A percentile compares a stretch with the other conserved stretches of the same genome.
phyloP scores from a whole-genome alignment of 2,797 vertebrate species.

The Onychomys arenicola region DNA sequence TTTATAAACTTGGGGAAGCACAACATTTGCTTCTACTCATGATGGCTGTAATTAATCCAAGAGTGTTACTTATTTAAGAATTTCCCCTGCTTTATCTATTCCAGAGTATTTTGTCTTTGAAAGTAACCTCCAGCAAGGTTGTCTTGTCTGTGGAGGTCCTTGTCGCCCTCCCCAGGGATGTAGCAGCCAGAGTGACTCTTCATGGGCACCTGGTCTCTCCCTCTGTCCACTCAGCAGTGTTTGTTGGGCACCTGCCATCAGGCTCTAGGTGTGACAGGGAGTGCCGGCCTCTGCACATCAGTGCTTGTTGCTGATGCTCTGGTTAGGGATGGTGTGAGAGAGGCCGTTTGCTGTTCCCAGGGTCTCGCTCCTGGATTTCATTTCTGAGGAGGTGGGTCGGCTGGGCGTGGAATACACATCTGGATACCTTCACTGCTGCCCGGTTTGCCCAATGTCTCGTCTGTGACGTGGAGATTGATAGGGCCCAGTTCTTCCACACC shows the following conservation, averaged over 20 bases:
- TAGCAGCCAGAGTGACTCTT: background rate
- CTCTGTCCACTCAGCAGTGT: fast-evolving
- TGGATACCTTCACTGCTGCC: too few relatives aligned
- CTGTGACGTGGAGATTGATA: fast-evolving
- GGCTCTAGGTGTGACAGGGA: too few relatives aligned
- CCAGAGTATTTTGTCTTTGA: background rate
- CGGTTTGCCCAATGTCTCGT: background rate
- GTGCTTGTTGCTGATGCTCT: background rate
- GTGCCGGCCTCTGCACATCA: too few relatives aligned
- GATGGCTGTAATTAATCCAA: background rate
- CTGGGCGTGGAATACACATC: background rate
- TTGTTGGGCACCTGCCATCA: background rate
- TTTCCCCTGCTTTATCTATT: background rate
- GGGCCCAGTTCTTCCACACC: background rate
- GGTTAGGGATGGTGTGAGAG: background rate
- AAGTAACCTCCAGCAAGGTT: background rate
- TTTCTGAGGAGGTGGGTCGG: too few relatives aligned
- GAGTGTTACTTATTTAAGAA: background rate
- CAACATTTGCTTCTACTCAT: background rate
- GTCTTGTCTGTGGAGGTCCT: background rate
- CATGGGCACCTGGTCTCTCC: background rate
- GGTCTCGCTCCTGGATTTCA: background rate
- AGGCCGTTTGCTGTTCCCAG: fast-evolving
- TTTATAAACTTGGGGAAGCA: background rate
- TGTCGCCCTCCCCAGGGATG: background rate